A percentile compares a stretch with the other conserved stretches of the same genome.
Evolutionary conservation across 2,113 vertebrate genomes (phyloP).

Genomic region (Neodon shergylaensis): DNA sequence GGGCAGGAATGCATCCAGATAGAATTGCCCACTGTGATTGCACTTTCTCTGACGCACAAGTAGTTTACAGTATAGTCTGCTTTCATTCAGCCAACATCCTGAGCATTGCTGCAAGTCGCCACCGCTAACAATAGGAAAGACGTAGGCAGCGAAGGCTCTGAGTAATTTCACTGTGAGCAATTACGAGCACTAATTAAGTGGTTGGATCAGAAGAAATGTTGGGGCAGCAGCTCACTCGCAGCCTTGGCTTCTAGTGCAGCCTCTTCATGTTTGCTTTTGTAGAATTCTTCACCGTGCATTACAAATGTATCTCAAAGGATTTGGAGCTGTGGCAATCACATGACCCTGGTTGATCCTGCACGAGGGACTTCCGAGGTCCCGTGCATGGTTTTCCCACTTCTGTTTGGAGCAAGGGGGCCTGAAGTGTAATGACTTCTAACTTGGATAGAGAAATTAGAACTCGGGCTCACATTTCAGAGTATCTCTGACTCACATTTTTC

Average conservation of each 20-base stretch:
- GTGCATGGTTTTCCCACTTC: background rate
- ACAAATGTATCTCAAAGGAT: background rate
- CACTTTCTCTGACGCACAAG: constrained; percentile 58
- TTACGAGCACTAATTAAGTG: constrained; percentile 82
- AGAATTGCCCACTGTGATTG: constrained; percentile 70
- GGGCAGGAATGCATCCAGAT: constrained; percentile 74
- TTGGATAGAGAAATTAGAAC: constrained; percentile 24
- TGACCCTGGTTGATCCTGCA: background rate
- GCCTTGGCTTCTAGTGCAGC: background rate
- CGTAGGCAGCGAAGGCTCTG: constrained; percentile 67
- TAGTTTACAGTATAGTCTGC: constrained; percentile 53
- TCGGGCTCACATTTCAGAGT: background rate
- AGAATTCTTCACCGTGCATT: background rate
- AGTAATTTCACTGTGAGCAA: constrained; percentile 78
- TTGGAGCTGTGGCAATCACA: background rate
- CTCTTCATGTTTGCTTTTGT: background rate
- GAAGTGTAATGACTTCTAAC: background rate
- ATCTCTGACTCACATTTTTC: background rate
- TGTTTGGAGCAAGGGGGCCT: background rate
- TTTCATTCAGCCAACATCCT: constrained; percentile 73
- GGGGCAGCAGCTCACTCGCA: constrained; percentile 65
- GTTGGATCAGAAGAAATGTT: constrained; percentile 48
- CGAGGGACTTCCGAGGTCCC: background rate
- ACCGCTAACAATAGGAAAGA: constrained; percentile 76
- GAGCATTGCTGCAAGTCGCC: constrained; percentile 63